Conservation (phyloP, 2,113 vertebrate genomes). For the Bubo bubo region DNA sequence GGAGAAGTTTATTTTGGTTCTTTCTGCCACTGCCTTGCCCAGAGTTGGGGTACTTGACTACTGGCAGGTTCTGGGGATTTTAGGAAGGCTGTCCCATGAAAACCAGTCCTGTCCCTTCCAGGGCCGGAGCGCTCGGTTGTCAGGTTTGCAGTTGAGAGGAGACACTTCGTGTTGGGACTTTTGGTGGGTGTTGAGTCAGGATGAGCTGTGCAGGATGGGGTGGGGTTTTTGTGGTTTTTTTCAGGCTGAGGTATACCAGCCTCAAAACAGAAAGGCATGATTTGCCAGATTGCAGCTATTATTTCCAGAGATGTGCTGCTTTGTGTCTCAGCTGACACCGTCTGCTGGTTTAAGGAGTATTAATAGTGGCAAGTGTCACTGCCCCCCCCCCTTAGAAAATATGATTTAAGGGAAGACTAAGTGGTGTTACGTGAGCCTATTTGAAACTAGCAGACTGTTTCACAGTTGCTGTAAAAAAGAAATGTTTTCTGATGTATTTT, state of each 20-base stretch:
- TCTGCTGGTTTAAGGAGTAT: not conserved
- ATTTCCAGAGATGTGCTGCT: not conserved
- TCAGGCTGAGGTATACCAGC: not conserved
- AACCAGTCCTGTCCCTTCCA: not conserved
- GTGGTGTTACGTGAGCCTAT: not conserved
- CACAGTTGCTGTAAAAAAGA: not conserved
- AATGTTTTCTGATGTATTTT: not conserved
- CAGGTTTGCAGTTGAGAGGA: not conserved
- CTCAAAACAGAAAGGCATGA: not conserved
- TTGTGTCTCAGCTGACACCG: not conserved
- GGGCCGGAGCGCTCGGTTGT: not conserved
- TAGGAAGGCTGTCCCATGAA: not conserved
- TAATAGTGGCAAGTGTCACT: not conserved
- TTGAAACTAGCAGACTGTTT: not conserved
- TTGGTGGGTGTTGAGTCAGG: not conserved
- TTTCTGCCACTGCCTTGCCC: not conserved
- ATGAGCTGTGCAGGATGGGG: not conserved
- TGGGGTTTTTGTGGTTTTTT: not conserved
- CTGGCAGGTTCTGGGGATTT: not conserved
- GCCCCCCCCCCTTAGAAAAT: not conserved
- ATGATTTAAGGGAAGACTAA: not conserved
- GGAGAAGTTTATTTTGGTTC: not conserved
- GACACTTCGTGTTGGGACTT: rapidly evolving
- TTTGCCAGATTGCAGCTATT: not conserved
- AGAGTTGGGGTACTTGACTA: not conserved